A percentile compares a stretch with the other conserved stretches of the same genome.
phyloP scores from a whole-genome alignment of 2,797 vertebrate genomes.

The Peromyscus eremicus region DNA sequence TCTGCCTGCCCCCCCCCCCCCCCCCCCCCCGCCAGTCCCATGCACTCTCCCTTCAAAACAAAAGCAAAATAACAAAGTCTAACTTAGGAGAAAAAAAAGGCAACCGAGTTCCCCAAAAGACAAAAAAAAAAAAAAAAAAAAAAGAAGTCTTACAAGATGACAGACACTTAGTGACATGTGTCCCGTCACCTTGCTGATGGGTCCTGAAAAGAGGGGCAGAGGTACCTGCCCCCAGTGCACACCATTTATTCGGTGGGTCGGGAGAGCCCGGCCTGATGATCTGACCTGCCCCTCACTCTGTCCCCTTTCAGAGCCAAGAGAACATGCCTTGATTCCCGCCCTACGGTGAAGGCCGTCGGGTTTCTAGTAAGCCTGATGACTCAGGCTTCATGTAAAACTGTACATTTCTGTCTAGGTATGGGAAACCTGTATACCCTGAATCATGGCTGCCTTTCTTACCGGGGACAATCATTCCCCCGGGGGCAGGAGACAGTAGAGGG shows the following conservation, averaged over 20 bases:
- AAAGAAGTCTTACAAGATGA: background rate
- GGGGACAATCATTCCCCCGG: accelerated
- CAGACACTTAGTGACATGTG: background rate
- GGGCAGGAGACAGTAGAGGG: accelerated
- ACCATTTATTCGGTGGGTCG: background rate
- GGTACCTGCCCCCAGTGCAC: accelerated
- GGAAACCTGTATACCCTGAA: background rate
- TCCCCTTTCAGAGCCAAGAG: background rate
- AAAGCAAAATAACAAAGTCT: background rate
- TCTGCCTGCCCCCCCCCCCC: background rate
- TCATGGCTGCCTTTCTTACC: background rate
- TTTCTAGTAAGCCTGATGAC: background rate
- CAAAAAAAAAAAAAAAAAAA: background rate
- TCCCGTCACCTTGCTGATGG: background rate
- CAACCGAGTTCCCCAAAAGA: background rate
- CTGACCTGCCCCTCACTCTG: too few relatives aligned
- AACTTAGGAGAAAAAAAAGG: background rate
- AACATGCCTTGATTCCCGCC: background rate
- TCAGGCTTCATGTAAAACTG: background rate
- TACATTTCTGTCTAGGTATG: background rate
- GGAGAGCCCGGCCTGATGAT: background rate
- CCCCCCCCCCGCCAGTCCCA: background rate
- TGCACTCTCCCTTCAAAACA: background rate
- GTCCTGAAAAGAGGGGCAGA: background rate
- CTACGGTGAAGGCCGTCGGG: background rate